Evolutionary conservation across 2,888 invertebrate species (phyloP), one percentile per base, ranked within the genome.

Genomic region (Hipparchia sbordonii): DNA sequence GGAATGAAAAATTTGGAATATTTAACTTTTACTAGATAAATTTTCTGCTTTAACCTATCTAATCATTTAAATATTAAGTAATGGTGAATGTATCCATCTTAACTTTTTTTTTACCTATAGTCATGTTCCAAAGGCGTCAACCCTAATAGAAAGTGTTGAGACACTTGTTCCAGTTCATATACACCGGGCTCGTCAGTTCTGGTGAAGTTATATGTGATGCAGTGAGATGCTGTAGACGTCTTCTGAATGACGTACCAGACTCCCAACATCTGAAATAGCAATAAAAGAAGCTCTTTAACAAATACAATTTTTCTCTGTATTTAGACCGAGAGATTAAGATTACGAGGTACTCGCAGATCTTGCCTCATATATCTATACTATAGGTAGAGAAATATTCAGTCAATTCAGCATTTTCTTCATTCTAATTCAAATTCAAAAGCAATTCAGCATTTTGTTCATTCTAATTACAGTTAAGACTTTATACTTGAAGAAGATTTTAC

Each of bases 181-280:
- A 95, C 94, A 12, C 95, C 95, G 0, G 96, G 96, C 82, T 97
- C 96, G 1, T 95, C 94, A 0, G 95, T 95, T 77, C 91, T 91
- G 0, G 96, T 96, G 89, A 97, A 96, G 90, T 97, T 97, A 88
- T 97, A 97, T 1, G 95, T 95, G 81, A 97, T 95, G 87, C 97
- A 97, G 80, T 95, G 95, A 71, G 97, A 97, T 0, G 96, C 96
- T 0, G 97, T 97, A 7, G 97, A 96, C 1, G 97, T 97, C 89
- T 97, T 97, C 88, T 97, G 96, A 57, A 97, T 95, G 12, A 96
- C 97, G 87, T 96, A 97, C 97, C 97, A 97, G 13, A 96, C 88
- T 0, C 97, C 97, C 73, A 97, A 88, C 88, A 97, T 94, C 97
- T 97, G 88, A 67, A 90, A 80, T 54, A 68, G 63, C 69, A 66